Percentiles rank a stretch among this genome's conserved stretches.
These are phyloP conservation scores for Drosophila gaucha DNA, from an alignment of 2,888 invertebrate genomes.

Conservation along the genomic window DNA sequence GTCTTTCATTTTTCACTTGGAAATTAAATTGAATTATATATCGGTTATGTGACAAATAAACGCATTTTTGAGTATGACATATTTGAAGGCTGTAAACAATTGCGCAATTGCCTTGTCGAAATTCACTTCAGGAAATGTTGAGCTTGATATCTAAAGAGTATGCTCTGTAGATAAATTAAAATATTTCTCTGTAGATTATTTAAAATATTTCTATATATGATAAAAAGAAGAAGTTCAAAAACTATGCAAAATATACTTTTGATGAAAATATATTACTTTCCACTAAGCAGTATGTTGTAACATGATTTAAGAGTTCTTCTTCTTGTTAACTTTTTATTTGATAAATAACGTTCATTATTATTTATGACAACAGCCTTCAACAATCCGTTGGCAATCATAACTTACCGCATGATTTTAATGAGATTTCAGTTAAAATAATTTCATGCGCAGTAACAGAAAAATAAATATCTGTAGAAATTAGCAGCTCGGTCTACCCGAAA, in stretches of 20 bases:
- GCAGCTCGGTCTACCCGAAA: slow-evolving; percentile 46
- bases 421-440: slow-evolving; percentile 26
- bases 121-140: slow-evolving; percentile 14
- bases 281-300: no score
- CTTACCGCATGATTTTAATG: slow-evolving; percentile 30
- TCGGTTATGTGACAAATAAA: slow-evolving; percentile 11
- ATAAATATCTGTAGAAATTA: slow-evolving; percentile 62
- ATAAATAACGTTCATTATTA: background rate
- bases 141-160: background rate
- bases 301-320: no score
- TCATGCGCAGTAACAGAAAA: slow-evolving; percentile 13
- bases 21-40: slow-evolving; percentile 14
- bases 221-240: background rate
- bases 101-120: slow-evolving; percentile 20
- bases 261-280: no score
- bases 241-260: no score
- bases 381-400: slow-evolving; percentile 1
- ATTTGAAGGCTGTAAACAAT: slow-evolving; percentile 1
- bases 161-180: no score
- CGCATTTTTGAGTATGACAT: slow-evolving; percentile 1
- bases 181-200: background rate
- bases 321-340: background rate
- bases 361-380: slow-evolving; percentile 43
- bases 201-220: no score
- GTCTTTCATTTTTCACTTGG: slow-evolving; percentile 57